Evolutionary conservation across 35 echinoderm and acorn worm genomes (phyloP), one percentile per base, ranked within the genome.

Genomic region (Acanthaster planci): DNA sequence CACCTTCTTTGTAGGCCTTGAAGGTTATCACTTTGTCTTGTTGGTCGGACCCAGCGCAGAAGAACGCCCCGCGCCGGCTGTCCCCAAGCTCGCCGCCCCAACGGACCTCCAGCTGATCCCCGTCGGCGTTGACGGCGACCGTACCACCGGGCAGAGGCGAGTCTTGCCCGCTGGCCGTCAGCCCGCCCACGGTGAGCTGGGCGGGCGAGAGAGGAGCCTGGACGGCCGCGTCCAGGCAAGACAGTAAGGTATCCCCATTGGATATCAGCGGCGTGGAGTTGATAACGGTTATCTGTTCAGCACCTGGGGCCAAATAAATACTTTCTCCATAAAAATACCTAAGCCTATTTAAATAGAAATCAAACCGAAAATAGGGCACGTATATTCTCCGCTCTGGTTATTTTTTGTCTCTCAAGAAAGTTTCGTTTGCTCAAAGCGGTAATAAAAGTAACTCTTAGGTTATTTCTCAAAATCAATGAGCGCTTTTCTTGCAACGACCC

Each of bases 241-340:
- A 81, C 14, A 89, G 30, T 0, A 47, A 39, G 37, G 87, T 89
- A 7, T 51, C 47, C 5, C 39, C 60, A 10, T 35, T 81, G 40
- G 87, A 72, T 37, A 89, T 80, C 8, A 89, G 47, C 38, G 87
- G 87, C 5, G 87, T 89, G 39, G 87, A 89, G 87, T 89, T 89
- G 80, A 89, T 89, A 26, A 89, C 68, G 67, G 67, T 82, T 35
- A 89, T 64, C 7, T 89, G 38, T 32, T 89, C 87, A 76, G 52
- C 79, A 56, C 53, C 79, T 78, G 67, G 21, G 23, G 21, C 21
- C 16, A 30, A 56, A 10, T 30, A 81, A 8, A 5, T 12, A 72
- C 4, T 31, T 72, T 10, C 22, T 29, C 18, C 30, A 27, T 72
- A 21, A 72, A 35, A 10, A 23, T 16, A 7, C 22, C 23, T n/a